A percentile compares a stretch with the other conserved stretches of the same genome.
Conservation (phyloP, 2,113 vertebrate species). For the Scytalopus superciliaris region DNA sequence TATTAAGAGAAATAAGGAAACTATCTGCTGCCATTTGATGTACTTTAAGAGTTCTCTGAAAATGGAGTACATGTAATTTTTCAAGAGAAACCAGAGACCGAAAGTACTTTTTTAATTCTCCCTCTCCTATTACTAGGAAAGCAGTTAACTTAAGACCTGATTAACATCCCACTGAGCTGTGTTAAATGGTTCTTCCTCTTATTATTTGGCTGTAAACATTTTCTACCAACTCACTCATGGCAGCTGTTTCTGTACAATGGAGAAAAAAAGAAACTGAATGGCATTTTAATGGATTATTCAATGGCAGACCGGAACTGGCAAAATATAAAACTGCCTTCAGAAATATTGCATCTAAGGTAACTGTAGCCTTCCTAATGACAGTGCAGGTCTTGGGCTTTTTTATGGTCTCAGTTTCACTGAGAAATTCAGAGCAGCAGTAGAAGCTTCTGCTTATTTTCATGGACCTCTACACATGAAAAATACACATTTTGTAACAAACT, state of each 20-base stretch:
- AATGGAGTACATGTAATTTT: neutral
- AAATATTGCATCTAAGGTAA: neutral
- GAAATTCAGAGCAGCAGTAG: neutral
- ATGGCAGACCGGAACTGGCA: neutral
- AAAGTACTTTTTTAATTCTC: neutral
- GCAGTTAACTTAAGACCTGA: neutral
- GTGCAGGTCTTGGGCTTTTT: neutral
- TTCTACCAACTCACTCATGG: neutral
- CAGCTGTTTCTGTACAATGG: neutral
- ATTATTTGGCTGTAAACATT: neutral
- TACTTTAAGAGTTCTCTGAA: neutral
- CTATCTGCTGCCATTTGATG: neutral
- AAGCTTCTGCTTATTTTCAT: neutral
- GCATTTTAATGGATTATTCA: neutral
- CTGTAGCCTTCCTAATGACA: neutral
- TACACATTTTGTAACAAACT: neutral
- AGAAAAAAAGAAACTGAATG: neutral
- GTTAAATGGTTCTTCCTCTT: neutral
- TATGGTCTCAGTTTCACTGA: neutral
- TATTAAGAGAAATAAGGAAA: neutral
- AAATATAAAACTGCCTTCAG: neutral
- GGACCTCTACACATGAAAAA: neutral
- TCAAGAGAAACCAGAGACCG: neutral
- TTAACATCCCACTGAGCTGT: neutral
- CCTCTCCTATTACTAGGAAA: neutral